Base-by-base conservation (phyloP, 2,888 invertebrate genomes). In the Chrysomela aeneicollis region DNA sequence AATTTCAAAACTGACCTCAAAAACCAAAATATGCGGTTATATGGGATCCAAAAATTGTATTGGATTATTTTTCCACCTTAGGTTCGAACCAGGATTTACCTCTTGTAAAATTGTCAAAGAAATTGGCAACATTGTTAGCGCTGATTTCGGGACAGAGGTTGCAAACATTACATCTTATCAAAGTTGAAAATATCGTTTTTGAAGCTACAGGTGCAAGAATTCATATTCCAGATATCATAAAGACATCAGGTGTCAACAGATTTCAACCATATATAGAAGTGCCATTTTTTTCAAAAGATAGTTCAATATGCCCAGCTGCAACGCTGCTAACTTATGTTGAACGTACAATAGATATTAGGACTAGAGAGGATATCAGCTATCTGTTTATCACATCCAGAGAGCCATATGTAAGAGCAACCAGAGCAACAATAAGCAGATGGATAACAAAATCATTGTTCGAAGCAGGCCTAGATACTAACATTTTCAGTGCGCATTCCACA, bases 31-130 rank as follows among this genome's bases (percentile, higher is more conserved):
- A 77, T 62, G 63, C 73, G 47, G 12, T 12, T 15, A 75, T 64
- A 0, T 78, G 77, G 76, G 71, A 78, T 54, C 74, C 75, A 1
- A 19, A 60, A 18, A 17, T 51, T 15, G 58, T 68, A 1, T 19
- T 68, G 22, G 26, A 49, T 21, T 63, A 35, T 47, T 19, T 63
- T 21, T 19, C 17, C 8, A 57, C 10, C 18, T 49, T 21, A 12
- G 6, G 26, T 22, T 26, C 51, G n/a, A 51, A 51, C 15, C n/a
- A 15, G 12, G 19, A 15, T 37, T 47, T 26, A 55, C 19, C 55
- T n/a, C 32, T 57, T 2, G 2, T 26, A 6, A n/a, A 42, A 10
- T 22, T 51, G n/a, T 37, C 58, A 42, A 50, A 58, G 54, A 32
- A 58, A 12, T 37, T 67, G 26, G 51, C 19, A 30, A 63, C 63